Evolutionary conservation across 2,888 invertebrate genomes (phyloP).

Genomic region (Tetropium fuscum): DNA sequence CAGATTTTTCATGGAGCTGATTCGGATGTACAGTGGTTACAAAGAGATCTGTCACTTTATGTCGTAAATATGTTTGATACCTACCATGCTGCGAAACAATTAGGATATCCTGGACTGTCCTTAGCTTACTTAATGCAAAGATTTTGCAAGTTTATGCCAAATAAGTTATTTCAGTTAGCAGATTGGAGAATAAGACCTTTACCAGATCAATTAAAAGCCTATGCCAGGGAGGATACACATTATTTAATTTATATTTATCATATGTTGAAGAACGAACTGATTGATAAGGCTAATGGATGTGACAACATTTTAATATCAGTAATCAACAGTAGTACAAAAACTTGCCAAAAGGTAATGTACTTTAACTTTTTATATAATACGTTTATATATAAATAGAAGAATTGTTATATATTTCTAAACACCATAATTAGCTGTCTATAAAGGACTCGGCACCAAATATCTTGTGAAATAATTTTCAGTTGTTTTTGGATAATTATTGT

Average conservation of each 20-base stretch:
- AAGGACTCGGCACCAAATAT: too few relatives aligned
- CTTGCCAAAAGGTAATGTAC: constrained; percentile 75
- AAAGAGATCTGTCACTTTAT: constrained; percentile 94
- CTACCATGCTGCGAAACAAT: constrained; percentile 83
- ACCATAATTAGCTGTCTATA: too few relatives aligned
- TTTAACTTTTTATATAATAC: too few relatives aligned
- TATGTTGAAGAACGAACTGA: constrained; percentile 78
- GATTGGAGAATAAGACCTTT: constrained; percentile 96
- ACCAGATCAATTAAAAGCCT: constrained; percentile 81
- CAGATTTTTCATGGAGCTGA: constrained; percentile 93
- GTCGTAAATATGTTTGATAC: constrained; percentile 98
- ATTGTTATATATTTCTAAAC: too few relatives aligned
- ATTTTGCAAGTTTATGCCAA: constrained; percentile 82
- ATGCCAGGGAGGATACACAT: constrained; percentile 96
- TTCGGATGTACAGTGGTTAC: constrained; percentile 91
- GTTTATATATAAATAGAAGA: too few relatives aligned
- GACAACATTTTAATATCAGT: constrained; percentile 76
- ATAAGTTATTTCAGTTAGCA: constrained; percentile 94
- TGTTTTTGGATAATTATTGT: too few relatives aligned
- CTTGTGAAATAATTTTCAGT: too few relatives aligned
- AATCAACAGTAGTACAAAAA: constrained; percentile 78
- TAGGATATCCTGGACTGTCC: constrained; percentile 79
- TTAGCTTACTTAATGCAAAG: constrained; percentile 81
- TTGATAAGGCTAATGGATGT: constrained; percentile 73
- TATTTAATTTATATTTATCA: constrained; percentile 93